Base-by-base conservation (phyloP, 2,888 invertebrate genomes). In the Chaitophorus viminalis region DNA sequence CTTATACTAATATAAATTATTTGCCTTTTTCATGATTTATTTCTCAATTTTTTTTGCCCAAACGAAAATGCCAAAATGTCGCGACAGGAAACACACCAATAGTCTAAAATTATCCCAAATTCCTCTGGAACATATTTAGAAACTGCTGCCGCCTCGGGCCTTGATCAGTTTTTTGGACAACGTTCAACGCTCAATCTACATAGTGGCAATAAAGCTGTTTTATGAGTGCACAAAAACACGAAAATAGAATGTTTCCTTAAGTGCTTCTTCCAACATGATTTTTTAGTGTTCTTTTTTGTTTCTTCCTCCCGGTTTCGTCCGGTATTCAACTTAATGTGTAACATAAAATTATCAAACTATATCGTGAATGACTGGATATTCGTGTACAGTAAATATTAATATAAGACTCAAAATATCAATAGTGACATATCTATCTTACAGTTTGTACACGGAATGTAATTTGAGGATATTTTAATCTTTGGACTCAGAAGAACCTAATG, bases 1-100 rank as follows among this genome's bases (percentile, higher is more conserved):
- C 79, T 78, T 72, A 86, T 78, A 86, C 86, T 78, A 78, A 86
- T 78, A 86, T 85, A 86, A 86, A 79, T 72, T 79, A 79, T 86
- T 79, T 60, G 72, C 72, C 52, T 78, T 86, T 86, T 86, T 54
- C 39, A 54, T 29, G 52, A 68, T 3, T 21, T 72, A n/a, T 25
- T 72, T 33, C 29, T 70, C 60, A 31, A 72, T 52, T 75, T 6
- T 72, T 33, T 36, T 36, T 25, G n/a, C 9, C 70, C 11, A 33
- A 52, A 29, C 29, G 17, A 29, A 85, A 79, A 72, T 72, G 39
- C 60, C 17, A 74, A 72, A 86, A 52, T 78, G 72, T 72, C 29
- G 21, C 68, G 68, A 39, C 65, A 65, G 60, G 29, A 75, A 29
- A 6, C 33, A 21, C 75, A 39, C n/a, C 60, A 25, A 83, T 75